Conservation (phyloP, 2,888 invertebrate genomes). For the Drosophila pseudotalamancana region DNA sequence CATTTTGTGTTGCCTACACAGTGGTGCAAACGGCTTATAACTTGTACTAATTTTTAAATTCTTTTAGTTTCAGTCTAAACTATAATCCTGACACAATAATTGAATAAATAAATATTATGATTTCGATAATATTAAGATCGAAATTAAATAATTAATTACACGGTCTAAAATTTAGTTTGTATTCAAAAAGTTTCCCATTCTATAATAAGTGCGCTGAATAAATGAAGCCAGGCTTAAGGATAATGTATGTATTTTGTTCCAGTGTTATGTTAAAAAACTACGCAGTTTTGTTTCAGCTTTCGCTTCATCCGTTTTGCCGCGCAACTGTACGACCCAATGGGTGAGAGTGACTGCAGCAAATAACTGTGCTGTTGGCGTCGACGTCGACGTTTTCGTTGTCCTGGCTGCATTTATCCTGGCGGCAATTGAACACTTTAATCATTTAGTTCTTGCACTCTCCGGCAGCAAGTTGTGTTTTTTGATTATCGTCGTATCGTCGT, state of each 20-base stretch:
- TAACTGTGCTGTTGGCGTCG: conserved; percentile 30
- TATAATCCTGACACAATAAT: too few species aligned
- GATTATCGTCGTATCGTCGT: conserved; percentile 79
- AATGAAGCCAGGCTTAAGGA: not conserved
- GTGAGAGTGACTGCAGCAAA: conserved; percentile 35
- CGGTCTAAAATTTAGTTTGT: too few species aligned
- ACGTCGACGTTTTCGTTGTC: conserved; percentile 53
- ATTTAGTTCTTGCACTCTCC: conserved; percentile 85
- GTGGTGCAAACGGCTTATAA: conserved; percentile 4
- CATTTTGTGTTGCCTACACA: conserved; percentile 20
- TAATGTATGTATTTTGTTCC: conserved; percentile 8
- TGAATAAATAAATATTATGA: too few species aligned
- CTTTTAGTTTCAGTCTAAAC: not conserved
- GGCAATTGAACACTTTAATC: conserved; percentile 78
- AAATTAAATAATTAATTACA: too few species aligned
- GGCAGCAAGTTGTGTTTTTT: conserved; percentile 85
- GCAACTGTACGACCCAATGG: conserved; percentile 49
- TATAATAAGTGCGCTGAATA: too few species aligned
- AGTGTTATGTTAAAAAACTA: conserved; percentile 59
- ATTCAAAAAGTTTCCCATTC: too few species aligned
- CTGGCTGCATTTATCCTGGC: conserved; percentile 80
- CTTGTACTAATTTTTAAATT: too few species aligned
- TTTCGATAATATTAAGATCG: too few species aligned
- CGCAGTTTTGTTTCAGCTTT: conserved; percentile 60
- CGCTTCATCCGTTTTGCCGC: conserved; percentile 26